Evolutionary conservation across 1,140 invertebrate genomes (phyloP), one percentile per base, ranked within the genome.

Genomic region (Drosophila cardini): DNA sequence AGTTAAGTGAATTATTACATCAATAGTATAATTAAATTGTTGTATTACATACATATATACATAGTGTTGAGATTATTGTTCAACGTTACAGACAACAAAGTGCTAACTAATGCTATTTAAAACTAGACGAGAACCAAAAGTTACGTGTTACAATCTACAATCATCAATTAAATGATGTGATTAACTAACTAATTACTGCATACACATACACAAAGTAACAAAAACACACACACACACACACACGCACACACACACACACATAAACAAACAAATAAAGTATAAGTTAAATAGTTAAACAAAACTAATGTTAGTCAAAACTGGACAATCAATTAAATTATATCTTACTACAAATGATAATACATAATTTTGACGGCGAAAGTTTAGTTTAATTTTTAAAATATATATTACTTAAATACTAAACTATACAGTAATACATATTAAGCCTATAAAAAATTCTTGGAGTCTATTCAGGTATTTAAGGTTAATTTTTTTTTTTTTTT

Each of bases 31-130:
- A 52, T 48, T 38, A 42, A 67, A 58, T 72, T 36, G 21, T 72
- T 30, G 69, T 48, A 58, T 67, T 67, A 58, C 45, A 72, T 65
- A 65, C 62, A 72, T 72, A 72, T 72, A 72, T 65, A 72, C 69
- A 72, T 72, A 57, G 43, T 72, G 69, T 30, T 65, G 55, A 40
- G 13, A 53, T 53, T 53, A 65, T 42, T 72, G 46, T 30, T 45
- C 10, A 57, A 48, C 58, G 53, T 53, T 70, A 63, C 48, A 63
- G 21, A 69, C 42, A 18, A 32, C 11, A 53, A 62, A 18, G 46
- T 63, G 60, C 40, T 42, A 60, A n/a, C 26, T 34, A 58, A 18
- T 45, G 40, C 62, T 57, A 42, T 45, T 32, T 34, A 43, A 30
- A 68, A 34, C 36, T 50, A 65, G 53, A 72, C 69, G 52, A 72